phyloP scores from a whole-genome alignment of 2,888 invertebrate genomes.

The Bedellia somnulentella region DNA sequence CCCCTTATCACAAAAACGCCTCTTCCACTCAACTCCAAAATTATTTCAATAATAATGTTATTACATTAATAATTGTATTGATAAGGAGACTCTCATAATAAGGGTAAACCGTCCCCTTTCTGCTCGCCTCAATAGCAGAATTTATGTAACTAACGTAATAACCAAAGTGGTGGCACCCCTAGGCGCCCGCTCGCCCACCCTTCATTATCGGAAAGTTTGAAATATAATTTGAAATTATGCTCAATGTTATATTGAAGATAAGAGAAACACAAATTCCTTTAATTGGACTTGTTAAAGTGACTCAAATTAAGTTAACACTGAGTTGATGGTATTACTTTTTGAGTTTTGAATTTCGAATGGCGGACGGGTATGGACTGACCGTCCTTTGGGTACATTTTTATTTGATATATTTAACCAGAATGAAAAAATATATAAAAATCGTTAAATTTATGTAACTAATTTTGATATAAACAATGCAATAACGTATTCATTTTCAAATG shows the following conservation, averaged over 20 bases:
- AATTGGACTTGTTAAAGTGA: constrained; percentile 63
- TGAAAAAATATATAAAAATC: too few relatives aligned
- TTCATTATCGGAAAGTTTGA: constrained; percentile 63
- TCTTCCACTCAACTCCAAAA: constrained; percentile 49
- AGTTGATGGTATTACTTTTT: constrained; percentile 61
- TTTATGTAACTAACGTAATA: constrained; percentile 63
- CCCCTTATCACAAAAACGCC: constrained; percentile 55
- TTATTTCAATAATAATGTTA: constrained; percentile 63
- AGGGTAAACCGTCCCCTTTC: constrained; percentile 62
- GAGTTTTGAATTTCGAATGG: constrained; percentile 55
- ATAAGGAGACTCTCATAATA: constrained; percentile 62
- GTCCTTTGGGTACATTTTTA: too few relatives aligned
- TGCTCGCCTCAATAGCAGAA: constrained; percentile 61
- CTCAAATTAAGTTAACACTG: constrained; percentile 62
- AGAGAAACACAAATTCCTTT: constrained; percentile 63
- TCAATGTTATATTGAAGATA: constrained; percentile 63
- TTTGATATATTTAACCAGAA: too few relatives aligned
- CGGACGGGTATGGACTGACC: too few relatives aligned
- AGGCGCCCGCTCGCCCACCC: constrained; percentile 33
- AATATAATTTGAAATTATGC: constrained; percentile 64
- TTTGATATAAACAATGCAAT: too few relatives aligned
- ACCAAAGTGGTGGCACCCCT: constrained; percentile 47
- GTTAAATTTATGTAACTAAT: too few relatives aligned
- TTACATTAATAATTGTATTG: constrained; percentile 63
- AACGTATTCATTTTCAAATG: too few relatives aligned